Base-by-base conservation (phyloP, 92 coral and sea anemone species). In the Actinernus sp. region DNA sequence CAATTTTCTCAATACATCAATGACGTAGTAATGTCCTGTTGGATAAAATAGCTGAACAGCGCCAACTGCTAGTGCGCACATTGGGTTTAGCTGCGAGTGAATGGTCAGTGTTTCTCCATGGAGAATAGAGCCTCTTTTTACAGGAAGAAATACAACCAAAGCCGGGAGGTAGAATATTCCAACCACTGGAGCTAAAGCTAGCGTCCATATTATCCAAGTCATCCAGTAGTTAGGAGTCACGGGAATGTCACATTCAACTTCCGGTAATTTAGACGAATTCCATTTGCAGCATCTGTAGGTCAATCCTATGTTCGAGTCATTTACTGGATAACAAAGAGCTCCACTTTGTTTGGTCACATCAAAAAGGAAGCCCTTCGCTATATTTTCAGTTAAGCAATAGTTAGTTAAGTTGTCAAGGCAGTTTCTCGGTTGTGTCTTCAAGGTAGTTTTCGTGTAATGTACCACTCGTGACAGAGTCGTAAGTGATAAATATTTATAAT, bases 221-320 rank as follows among this genome's bases (percentile, higher is more conserved):
- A 63, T 63, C 19, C 48, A 27, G 3, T 36, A 14, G 6, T 27
- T 41, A 25, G 3, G 38, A 18, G 13, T 25, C 28, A 33, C 58
- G 16, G 71, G 58, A 29, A 63, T 30, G 39, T 31, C 71, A 63
- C 71, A 63, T 27, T 63, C 26, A 19, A 63, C 19, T 44, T 27
- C 8, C 30, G 2, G 44, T 24, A 37, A 0, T n/a, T 2, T 0
- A 1, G 10, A 9, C 52, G 4, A 3, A n/a, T 63, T 28, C 27
- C 8, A 30, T 32, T 47, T 47, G 19, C 71, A 63, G 58, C 71
- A 63, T 63, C 56, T 26, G 45, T 63, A 63, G 9, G 12, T 47
- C 28, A 63, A 17, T 1, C 41, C 13, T n/a, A n/a, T n/a, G 12
- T 61, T 38, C 12, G 24, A 5, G 4, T 6, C 48, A 43, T 26